Evolutionary conservation across 2,888 invertebrate genomes (phyloP).

Genomic region (Dasypolia templi): DNA sequence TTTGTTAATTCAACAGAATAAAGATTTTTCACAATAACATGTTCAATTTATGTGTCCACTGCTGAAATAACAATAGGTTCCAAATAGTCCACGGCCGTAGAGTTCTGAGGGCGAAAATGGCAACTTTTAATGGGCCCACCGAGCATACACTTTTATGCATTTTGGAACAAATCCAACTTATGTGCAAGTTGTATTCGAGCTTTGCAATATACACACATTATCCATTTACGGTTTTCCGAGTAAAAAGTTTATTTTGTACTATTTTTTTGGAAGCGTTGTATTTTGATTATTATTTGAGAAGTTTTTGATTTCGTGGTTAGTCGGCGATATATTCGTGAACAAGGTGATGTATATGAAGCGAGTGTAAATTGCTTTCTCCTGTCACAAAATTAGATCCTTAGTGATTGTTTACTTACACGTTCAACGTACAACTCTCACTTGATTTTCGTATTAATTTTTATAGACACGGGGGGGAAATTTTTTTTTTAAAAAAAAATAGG

Average conservation of each 20-base stretch:
- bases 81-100: constrained; percentile 65
- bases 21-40: constrained; percentile 68
- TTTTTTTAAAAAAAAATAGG: too few relatives aligned
- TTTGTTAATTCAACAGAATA: constrained; percentile 64
- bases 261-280: constrained; percentile 12
- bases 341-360: neutral
- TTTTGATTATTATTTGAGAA: constrained; percentile 17
- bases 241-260: constrained; percentile 17
- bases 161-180: constrained; percentile 77
- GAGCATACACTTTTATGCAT: constrained; percentile 74
- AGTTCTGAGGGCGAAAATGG: constrained; percentile 74
- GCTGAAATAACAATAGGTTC: constrained; percentile 76
- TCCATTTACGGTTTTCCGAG: constrained; percentile 47
- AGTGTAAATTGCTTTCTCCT: neutral
- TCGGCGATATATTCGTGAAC: neutral
- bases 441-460: neutral
- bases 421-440: too few relatives aligned
- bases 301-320: constrained; percentile 4
- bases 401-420: neutral
- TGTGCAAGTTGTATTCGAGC: constrained; percentile 59
- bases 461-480: too few relatives aligned
- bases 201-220: constrained; percentile 53
- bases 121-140: constrained; percentile 85
- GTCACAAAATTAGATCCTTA: neutral
- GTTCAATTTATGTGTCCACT: constrained; percentile 72